Conservation (phyloP, 2,797 vertebrate species). For the Tympanoctomys barrerae region DNA sequence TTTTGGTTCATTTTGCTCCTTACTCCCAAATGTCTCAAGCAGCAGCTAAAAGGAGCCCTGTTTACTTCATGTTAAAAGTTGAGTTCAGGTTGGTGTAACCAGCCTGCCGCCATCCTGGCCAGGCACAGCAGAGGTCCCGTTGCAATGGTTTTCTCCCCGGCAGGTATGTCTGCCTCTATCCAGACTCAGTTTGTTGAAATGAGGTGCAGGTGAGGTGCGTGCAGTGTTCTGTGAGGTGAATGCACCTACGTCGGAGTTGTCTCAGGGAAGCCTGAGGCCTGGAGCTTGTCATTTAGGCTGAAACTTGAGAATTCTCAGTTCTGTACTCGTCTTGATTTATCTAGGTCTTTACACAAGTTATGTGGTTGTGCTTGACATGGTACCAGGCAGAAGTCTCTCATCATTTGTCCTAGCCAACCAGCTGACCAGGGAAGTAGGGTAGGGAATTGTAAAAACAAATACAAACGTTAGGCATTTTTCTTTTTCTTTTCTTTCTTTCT, state of each 20-base stretch:
- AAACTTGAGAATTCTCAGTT: not conserved
- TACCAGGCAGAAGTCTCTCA: not conserved
- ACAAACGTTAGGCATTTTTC: not conserved
- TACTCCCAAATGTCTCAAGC: not conserved
- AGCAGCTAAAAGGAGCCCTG: not conserved
- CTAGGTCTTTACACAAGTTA: not conserved
- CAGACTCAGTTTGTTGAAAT: not conserved
- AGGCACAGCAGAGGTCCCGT: not conserved
- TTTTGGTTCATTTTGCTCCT: not conserved
- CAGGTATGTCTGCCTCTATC: not conserved
- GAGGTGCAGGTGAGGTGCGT: not conserved
- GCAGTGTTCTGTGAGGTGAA: not conserved
- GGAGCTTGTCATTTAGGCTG: not conserved
- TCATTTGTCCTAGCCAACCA: not conserved
- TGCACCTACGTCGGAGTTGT: not conserved
- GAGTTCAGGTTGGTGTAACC: not conserved
- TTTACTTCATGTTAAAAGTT: not conserved
- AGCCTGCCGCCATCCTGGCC: not conserved
- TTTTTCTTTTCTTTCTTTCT: not conserved
- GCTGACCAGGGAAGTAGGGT: not conserved
- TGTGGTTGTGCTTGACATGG: not conserved
- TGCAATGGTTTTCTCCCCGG: not conserved
- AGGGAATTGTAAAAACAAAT: not conserved
- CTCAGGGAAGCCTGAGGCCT: not conserved
- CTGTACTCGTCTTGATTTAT: not conserved